Conservation (phyloP, 2,888 invertebrate species). For the Netelia fuscicornis region DNA sequence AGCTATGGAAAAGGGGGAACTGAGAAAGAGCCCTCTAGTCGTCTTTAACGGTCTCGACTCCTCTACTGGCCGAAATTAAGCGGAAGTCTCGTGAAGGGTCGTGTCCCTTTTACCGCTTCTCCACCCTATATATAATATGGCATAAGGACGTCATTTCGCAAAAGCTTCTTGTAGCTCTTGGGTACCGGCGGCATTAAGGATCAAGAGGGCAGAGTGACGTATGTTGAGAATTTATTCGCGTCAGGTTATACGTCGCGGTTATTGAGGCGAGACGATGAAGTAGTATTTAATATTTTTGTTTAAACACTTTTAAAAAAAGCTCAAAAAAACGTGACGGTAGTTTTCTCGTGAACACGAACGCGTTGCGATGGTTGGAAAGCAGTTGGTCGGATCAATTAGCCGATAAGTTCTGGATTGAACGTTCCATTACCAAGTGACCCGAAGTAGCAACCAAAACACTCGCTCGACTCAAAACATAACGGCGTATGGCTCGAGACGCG, state of each 20-base stretch:
- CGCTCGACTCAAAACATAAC: background rate
- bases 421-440: constrained; percentile 37
- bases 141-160: constrained; percentile 36
- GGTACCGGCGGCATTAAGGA: constrained; percentile 38
- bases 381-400: constrained; percentile 62
- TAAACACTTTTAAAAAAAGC: background rate
- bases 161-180: constrained; percentile 17
- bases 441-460: constrained; percentile 44
- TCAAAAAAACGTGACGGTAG: background rate
- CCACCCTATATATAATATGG: constrained; percentile 54
- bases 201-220: background rate
- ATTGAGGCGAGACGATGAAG: background rate
- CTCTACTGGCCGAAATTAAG: constrained; percentile 77
- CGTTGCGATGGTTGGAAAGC: constrained; percentile 35
- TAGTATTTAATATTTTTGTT: no score
- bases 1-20: constrained; percentile 43
- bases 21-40: constrained; percentile 69
- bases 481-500: background rate
- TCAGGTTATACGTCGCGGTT: background rate
- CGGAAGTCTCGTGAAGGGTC: constrained; percentile 70
- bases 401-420: constrained; percentile 54
- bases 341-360: constrained; percentile 32
- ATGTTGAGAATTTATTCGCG: background rate
- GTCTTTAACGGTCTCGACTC: constrained; percentile 79
- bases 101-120: constrained; percentile 70